phyloP scores from a whole-genome alignment of 2,113 vertebrate genomes.

The Platycercus adscitus region DNA sequence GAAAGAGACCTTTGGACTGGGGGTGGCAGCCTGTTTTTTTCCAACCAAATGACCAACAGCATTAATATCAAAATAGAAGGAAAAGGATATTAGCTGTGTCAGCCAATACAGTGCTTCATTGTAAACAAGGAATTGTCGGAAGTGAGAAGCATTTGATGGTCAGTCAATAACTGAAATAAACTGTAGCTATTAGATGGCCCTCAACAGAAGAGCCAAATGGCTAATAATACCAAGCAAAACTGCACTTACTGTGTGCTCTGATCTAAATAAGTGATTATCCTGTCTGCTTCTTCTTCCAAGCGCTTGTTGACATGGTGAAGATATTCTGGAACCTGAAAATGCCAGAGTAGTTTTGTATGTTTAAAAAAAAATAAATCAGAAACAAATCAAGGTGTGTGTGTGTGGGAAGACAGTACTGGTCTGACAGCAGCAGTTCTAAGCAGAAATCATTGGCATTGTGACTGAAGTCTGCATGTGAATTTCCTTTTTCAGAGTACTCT shows the following conservation, averaged over 20 bases:
- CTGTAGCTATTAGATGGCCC: background rate
- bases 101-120: slow-evolving; percentile 31
- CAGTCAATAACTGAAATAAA: slow-evolving; percentile 30
- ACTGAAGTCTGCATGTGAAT: background rate
- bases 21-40: background rate
- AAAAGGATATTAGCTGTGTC: background rate
- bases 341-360: background rate
- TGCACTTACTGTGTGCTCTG: slow-evolving; percentile 97
- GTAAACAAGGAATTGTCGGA: background rate
- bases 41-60: background rate
- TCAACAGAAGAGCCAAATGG: background rate
- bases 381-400: background rate
- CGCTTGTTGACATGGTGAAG: slow-evolving; percentile 98
- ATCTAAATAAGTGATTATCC: slow-evolving; percentile 98
- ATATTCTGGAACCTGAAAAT: slow-evolving; percentile 94
- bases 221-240: background rate
- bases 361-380: background rate
- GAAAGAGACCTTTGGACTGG: background rate
- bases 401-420: background rate
- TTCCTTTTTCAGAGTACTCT: background rate
- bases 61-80: background rate
- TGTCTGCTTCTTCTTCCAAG: slow-evolving; percentile 96
- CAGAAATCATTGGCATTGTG: background rate
- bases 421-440: background rate
- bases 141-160: background rate